Conservation (phyloP, 2,113 vertebrate species). For the Ictalurus punctatus region DNA sequence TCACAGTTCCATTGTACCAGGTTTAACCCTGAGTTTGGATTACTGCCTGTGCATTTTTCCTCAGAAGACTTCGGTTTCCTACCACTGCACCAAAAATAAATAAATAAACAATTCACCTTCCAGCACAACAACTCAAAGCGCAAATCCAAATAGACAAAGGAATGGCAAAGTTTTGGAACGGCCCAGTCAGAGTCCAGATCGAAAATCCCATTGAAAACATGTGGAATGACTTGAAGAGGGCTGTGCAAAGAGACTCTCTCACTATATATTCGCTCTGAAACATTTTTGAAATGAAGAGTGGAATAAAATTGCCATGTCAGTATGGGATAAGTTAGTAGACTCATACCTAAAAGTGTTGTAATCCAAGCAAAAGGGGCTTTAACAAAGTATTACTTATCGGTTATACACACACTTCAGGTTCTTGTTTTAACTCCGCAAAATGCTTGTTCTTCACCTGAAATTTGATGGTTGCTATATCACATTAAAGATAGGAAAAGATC, state of each 20-base stretch:
- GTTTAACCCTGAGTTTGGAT: background rate
- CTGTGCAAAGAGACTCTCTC: background rate
- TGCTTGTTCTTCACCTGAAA: background rate
- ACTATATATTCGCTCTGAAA: background rate
- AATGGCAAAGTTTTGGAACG: background rate
- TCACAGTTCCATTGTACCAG: background rate
- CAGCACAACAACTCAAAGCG: background rate
- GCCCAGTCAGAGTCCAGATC: background rate
- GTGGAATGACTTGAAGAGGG: background rate
- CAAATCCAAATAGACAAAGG: background rate
- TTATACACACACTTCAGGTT: background rate
- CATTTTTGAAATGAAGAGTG: background rate
- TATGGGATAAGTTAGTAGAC: background rate
- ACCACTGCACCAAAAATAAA: background rate
- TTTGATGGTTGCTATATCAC: background rate
- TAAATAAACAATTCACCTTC: background rate
- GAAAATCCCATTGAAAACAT: background rate
- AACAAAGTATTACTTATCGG: background rate
- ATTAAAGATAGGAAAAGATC: background rate
- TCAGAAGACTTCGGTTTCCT: background rate
- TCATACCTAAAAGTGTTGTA: background rate
- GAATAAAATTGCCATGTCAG: background rate
- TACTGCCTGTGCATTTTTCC: background rate
- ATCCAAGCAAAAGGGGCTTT: background rate
- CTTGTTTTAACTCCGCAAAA: background rate